Conservation (phyloP, 2,888 invertebrate species). For the Steromphala cineraria region DNA sequence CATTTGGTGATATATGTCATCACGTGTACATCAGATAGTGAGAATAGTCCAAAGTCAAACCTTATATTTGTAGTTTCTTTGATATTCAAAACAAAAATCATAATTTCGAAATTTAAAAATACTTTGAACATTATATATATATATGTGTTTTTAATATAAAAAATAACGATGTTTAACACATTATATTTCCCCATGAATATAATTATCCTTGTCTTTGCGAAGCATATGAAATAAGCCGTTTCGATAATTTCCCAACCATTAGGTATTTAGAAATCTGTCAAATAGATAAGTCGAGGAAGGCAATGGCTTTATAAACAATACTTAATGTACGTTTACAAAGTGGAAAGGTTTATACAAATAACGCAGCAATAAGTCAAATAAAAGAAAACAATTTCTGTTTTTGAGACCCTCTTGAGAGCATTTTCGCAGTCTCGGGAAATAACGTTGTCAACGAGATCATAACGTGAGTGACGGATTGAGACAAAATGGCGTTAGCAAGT, state of each 20-base stretch:
- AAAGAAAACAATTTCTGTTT: constrained; percentile 6
- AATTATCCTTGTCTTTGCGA: no score
- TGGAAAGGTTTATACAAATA: constrained; percentile 12
- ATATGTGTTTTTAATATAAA: no score
- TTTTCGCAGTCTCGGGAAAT: constrained; percentile 30
- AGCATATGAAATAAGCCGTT: neutral
- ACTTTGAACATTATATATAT: no score
- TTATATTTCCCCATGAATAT: no score
- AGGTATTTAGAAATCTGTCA: neutral
- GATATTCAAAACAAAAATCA: no score
- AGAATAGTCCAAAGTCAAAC: no score
- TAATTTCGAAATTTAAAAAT: no score
- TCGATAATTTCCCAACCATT: neutral
- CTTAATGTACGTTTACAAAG: constrained; percentile 8
- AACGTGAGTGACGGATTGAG: constrained; percentile 19
- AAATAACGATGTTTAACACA: no score
- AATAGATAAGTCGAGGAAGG: neutral
- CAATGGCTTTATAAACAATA: constrained; percentile 9
- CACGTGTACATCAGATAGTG: no score
- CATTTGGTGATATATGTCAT: no score
- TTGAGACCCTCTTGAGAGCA: constrained; percentile 13
- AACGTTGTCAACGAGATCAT: constrained; percentile 32
- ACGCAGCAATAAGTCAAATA: constrained; percentile 15
- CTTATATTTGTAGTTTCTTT: no score
- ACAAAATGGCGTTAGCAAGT: neutral